phyloP scores from a whole-genome alignment of 2,888 invertebrate genomes.

The Podotricha telesiphe region DNA sequence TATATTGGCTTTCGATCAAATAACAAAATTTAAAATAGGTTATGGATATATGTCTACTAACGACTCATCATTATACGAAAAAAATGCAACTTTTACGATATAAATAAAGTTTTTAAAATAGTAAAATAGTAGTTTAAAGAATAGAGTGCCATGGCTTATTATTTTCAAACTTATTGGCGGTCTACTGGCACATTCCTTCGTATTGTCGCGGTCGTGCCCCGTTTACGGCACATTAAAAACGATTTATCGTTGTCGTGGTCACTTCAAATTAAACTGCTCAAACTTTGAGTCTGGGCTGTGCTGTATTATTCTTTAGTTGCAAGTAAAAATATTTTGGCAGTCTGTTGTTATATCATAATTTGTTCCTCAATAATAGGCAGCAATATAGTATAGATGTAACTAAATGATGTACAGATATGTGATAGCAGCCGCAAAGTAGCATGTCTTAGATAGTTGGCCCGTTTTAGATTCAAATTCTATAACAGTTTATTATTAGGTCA shows the following conservation, averaged over 20 bases:
- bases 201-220: constrained; percentile 62
- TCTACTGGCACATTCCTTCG: constrained; percentile 57
- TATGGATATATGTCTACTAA: not conserved
- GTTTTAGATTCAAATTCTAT: not conserved
- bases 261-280: constrained; percentile 12
- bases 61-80: not conserved
- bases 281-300: not conserved
- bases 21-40: not conserved
- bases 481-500: too few relatives aligned
- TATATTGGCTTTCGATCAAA: not conserved
- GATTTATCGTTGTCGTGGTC: constrained; percentile 42
- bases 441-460: not conserved
- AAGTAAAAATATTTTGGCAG: not conserved
- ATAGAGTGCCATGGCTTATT: not conserved
- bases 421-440: not conserved
- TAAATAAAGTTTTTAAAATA: not conserved
- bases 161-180: constrained; percentile 20
- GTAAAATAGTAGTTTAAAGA: not conserved
- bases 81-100: not conserved
- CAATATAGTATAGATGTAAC: not conserved
- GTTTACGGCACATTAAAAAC: constrained; percentile 51
- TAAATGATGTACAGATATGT: not conserved
- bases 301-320: not conserved
- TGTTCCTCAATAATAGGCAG: not conserved
- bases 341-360: not conserved